These are phyloP conservation scores for Pseudopodoces humilis DNA, from an alignment of 2,113 vertebrate genomes.

Conservation along the genomic window DNA sequence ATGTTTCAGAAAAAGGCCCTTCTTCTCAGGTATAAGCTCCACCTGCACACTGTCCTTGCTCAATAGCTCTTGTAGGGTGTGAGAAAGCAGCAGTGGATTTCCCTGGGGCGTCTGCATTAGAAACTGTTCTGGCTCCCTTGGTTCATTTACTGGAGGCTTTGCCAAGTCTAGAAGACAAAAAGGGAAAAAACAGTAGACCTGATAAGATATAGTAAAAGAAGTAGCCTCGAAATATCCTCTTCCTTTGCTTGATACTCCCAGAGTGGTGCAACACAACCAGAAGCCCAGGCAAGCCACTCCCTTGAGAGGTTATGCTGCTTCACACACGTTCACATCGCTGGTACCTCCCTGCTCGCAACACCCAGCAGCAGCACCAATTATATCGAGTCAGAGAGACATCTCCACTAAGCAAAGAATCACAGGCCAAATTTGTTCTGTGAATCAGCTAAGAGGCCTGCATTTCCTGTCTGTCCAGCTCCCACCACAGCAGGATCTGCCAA, in stretches of 20 bases:
- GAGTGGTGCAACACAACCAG: not conserved
- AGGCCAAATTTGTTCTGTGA: not conserved
- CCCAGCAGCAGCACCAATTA: constrained; percentile 22
- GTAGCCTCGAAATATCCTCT: not conserved
- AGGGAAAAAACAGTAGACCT: not conserved
- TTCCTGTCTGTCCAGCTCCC: constrained; percentile 61
- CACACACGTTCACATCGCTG: not conserved
- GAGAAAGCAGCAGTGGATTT: constrained; percentile 81
- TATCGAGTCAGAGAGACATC: not conserved
- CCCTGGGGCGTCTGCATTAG: constrained; percentile 84
- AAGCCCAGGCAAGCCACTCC: not conserved
- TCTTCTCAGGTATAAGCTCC: constrained; percentile 96
- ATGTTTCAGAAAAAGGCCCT: constrained; percentile 96
- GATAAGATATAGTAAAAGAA: not conserved
- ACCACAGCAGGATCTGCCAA: constrained; percentile 51
- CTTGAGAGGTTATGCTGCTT: not conserved
- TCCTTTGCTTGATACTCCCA: not conserved
- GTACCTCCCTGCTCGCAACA: constrained; percentile 40
- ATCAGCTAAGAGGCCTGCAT: constrained; percentile 32
- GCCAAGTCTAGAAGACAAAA: constrained; percentile 77
- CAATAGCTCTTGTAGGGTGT: constrained; percentile 86
- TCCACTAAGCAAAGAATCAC: not conserved
- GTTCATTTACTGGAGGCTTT: constrained; percentile 77
- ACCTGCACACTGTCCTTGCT: constrained; percentile 84
- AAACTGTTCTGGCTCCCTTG: constrained; percentile 66